These are phyloP conservation scores for Macroglossus sobrinus DNA, from an alignment of 2,113 vertebrate species.

Conservation along the genomic window DNA sequence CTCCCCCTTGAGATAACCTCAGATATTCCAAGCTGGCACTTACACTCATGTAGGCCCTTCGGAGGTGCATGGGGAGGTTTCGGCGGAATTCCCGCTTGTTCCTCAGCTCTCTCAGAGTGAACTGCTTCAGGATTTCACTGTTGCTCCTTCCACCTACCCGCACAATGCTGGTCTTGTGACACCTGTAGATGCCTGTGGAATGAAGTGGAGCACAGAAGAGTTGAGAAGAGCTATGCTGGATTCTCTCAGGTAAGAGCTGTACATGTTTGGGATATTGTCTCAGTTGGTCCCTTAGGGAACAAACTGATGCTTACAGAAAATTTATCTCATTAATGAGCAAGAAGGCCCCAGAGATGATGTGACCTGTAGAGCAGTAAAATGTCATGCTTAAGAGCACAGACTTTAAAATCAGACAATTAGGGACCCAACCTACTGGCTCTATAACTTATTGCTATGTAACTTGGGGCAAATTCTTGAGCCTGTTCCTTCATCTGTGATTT, in stretches of 20 bases:
- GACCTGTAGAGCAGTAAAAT: neutral
- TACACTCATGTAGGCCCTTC: conserved; percentile 82
- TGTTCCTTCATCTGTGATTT: conserved; percentile 16
- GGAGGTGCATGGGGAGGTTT: conserved; percentile 78
- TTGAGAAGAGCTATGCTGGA: neutral
- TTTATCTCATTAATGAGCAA: neutral
- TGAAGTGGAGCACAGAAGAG: neutral
- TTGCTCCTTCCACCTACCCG: conserved; percentile 93
- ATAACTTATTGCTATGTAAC: neutral
- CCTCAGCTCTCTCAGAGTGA: conserved; percentile 88
- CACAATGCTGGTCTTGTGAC: conserved; percentile 86
- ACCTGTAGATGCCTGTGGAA: conserved; percentile 87
- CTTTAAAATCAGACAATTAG: neutral
- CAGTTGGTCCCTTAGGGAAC: neutral
- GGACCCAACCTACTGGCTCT: neutral
- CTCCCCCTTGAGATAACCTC: neutral
- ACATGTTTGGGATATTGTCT: neutral
- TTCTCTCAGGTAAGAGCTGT: neutral
- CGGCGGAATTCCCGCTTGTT: conserved; percentile 65
- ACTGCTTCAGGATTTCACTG: conserved; percentile 88
- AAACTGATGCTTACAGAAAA: neutral
- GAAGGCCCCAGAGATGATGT: neutral
- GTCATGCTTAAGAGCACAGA: neutral
- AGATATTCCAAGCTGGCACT: conserved; percentile 29
- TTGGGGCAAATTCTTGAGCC: neutral